These are phyloP conservation scores for Tipula unca DNA, from an alignment of 2,888 invertebrate species.

Conservation along the genomic window DNA sequence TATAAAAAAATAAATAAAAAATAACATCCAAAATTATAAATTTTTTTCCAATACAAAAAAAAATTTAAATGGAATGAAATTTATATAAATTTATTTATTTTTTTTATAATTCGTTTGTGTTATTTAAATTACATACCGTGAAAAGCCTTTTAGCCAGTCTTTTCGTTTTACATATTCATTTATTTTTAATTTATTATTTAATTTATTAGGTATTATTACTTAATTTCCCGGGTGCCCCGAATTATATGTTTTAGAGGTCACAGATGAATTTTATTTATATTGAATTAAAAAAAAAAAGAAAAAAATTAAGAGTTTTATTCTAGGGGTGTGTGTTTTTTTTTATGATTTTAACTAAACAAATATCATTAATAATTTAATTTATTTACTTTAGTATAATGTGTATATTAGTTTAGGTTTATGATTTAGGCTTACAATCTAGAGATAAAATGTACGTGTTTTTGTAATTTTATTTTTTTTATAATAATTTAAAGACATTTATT, in stretches of 20 bases:
- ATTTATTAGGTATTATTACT: background rate
- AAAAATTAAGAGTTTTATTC: background rate
- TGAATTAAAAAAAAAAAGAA: background rate
- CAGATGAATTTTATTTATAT: background rate
- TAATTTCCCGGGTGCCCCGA: background rate
- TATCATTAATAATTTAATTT: background rate
- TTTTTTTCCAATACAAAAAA: background rate
- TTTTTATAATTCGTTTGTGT: background rate
- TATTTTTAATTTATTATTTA: background rate
- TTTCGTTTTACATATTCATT: background rate
- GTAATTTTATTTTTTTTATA: background rate
- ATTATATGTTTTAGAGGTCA: background rate
- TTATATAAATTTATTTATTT: background rate
- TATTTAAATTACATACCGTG: background rate
- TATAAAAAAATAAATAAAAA: background rate
- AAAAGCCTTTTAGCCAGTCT: conserved; percentile 10
- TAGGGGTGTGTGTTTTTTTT: background rate
- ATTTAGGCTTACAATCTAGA: background rate
- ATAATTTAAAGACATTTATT: background rate
- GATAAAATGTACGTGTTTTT: background rate
- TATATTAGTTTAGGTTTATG: background rate
- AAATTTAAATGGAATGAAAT: background rate
- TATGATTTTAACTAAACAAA: background rate
- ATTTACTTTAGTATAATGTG: no score
- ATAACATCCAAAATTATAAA: background rate